A percentile compares a stretch with the other conserved stretches of the same genome.
Evolutionary conservation across 1,140 invertebrate species (phyloP).

Genomic region (Drosophila burlai): DNA sequence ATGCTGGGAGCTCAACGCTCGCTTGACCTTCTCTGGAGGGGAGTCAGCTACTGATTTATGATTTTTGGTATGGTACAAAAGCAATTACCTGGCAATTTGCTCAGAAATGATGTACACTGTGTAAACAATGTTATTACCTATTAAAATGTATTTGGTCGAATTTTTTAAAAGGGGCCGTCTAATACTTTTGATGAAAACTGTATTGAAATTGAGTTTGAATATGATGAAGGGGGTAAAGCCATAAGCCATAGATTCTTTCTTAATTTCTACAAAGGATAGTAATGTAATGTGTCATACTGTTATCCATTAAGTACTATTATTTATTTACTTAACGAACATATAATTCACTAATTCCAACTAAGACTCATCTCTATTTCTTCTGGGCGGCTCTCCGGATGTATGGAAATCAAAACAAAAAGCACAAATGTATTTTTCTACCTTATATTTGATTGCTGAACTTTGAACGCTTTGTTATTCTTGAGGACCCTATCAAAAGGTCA

Average conservation of each 20-base stretch:
- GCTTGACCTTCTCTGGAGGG: neutral
- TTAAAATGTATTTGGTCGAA: no score
- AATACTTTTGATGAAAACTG: neutral
- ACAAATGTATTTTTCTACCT: neutral
- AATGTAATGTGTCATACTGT: slow-evolving; percentile 5
- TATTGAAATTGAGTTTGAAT: neutral
- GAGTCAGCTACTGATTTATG: slow-evolving; percentile 32
- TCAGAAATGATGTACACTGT: neutral
- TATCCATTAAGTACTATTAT: slow-evolving; percentile 28
- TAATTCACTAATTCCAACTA: slow-evolving; percentile 12
- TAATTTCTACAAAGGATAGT: neutral
- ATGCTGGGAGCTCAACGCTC: slow-evolving; percentile 3
- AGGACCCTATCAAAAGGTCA: slow-evolving; percentile 7
- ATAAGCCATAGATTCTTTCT: no score
- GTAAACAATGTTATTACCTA: no score
- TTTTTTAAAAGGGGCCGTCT: neutral
- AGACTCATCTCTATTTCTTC: slow-evolving; percentile 22
- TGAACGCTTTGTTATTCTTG: slow-evolving; percentile 19
- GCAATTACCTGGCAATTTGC: slow-evolving; percentile 62
- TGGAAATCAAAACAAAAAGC: slow-evolving; percentile 66
- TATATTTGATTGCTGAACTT: slow-evolving; percentile 24
- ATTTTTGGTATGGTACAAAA: slow-evolving; percentile 42
- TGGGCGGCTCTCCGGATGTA: slow-evolving; percentile 46
- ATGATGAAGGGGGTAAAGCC: no score
- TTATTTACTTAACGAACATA: slow-evolving; percentile 38